A percentile compares a stretch with the other conserved stretches of the same genome.
Conservation (phyloP, 1,140 invertebrate species). For the Heliconius hewitsoni region DNA sequence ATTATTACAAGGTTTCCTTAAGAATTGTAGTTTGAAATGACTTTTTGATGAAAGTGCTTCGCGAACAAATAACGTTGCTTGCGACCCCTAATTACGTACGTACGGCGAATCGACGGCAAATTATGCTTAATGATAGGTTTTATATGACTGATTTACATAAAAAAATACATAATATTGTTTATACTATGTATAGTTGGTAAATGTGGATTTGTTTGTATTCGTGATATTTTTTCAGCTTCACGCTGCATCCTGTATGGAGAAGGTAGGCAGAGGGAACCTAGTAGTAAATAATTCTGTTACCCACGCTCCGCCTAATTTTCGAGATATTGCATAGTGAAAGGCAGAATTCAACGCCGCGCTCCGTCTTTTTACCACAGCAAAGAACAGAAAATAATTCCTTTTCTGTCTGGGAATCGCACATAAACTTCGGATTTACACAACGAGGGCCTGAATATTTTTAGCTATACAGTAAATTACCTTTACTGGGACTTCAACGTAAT, state of each 20-base stretch:
- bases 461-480: too few species aligned
- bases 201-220: not conserved
- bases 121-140: slow-evolving; percentile 5
- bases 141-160: not conserved
- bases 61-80: slow-evolving; percentile 1
- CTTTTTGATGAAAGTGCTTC: slow-evolving; percentile 2
- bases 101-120: slow-evolving; percentile 11
- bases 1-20: slow-evolving; percentile 1
- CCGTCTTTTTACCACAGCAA: not conserved
- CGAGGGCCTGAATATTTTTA: not conserved
- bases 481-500: too few species aligned
- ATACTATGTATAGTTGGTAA: not conserved
- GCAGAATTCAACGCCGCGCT: not conserved
- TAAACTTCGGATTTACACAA: not conserved
- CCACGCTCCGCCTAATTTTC: not conserved
- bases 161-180: not conserved
- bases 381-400: not conserved
- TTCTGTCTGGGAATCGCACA: too few species aligned
- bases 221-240: not conserved
- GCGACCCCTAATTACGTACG: slow-evolving; percentile 8
- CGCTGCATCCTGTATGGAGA: too few species aligned
- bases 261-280: not conserved
- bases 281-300: not conserved
- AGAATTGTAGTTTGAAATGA: not conserved
- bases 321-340: not conserved